Conservation (phyloP, 1,140 invertebrate genomes). For the Pseudomyrmex gracilis region DNA sequence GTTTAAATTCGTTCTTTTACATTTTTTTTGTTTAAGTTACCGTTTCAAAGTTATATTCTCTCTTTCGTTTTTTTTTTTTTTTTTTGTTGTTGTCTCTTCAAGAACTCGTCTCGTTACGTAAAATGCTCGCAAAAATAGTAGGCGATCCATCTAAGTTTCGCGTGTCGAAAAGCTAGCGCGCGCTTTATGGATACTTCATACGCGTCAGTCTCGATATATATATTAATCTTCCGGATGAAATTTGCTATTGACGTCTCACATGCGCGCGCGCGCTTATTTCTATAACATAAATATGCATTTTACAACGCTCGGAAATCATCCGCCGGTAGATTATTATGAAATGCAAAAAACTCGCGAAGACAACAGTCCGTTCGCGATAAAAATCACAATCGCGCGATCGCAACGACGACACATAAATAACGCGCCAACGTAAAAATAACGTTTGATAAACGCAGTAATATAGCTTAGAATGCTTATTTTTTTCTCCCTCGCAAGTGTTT, state of each 20-base stretch:
- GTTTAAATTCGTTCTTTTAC: neutral
- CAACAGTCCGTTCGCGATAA: neutral
- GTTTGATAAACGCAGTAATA: neutral
- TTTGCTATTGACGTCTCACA: neutral
- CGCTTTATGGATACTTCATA: too few species aligned
- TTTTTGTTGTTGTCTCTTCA: too few species aligned
- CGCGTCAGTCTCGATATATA: conserved; percentile 7
- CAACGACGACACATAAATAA: neutral
- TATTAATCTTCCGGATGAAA: conserved; percentile 26
- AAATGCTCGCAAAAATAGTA: neutral
- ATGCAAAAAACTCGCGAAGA: neutral
- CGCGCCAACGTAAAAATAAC: neutral
- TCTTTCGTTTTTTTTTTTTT: neutral
- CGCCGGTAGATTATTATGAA: neutral
- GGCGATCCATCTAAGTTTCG: neutral
- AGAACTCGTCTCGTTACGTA: neutral
- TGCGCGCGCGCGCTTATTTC: neutral
- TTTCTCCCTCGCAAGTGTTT: too few species aligned
- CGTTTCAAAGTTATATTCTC: conserved; percentile 6
- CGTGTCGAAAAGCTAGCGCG: too few species aligned
- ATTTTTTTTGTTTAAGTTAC: neutral
- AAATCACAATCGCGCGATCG: neutral
- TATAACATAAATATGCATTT: neutral
- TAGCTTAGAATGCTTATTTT: neutral
- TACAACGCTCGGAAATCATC: neutral